Base-by-base conservation (phyloP, 1,140 invertebrate genomes). In the Drosophila sproati region DNA sequence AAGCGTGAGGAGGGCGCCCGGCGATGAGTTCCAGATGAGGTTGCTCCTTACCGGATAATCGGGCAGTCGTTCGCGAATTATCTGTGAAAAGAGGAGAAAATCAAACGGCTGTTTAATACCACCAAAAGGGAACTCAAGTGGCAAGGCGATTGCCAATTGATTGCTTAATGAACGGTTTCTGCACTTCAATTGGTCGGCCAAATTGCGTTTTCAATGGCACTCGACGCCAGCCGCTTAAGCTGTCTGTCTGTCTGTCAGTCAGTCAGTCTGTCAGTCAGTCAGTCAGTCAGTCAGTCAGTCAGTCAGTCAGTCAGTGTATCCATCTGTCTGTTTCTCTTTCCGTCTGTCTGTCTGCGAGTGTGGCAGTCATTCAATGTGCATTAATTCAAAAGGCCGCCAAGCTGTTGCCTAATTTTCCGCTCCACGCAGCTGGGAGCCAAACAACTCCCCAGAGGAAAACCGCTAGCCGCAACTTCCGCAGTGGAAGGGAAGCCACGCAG, bases 21-120 rank as follows among this genome's bases (percentile, higher is more conserved):
- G 98, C 67, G 95, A 94, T 37, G 94, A 95, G 93, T 99, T 99
- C 98, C 98, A 99, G 51, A 97, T 94, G 7, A 96, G 93, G 2
- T 95, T 95, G 89, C 97, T 96, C 54, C 97, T 95, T 52, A 94
- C 93, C 75, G 94, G 95, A 93, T 96, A 95, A 91, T 94, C 95
- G 52, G 96, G 95, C 71, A 99, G 94, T 61, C 98, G 95, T 92
- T 98, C 97, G 52, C 96, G 94, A 82, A 99, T 95, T 83, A 98
- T 98, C 97, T 98, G 93, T 7, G 93, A 94, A 72, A 7, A 50
- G 6, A 41, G 4, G 51, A 45, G 34, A 47, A 59, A 64, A 74
- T 73, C 70, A 80, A 87, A 87, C 56, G 73, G 55, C 66, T 69
- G 80, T 83, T 88, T 89, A 88, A 88, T 89, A 80, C 56, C 82